Base-by-base conservation (phyloP, 2,888 invertebrate genomes). In the Zygothrica quintamaculata region DNA sequence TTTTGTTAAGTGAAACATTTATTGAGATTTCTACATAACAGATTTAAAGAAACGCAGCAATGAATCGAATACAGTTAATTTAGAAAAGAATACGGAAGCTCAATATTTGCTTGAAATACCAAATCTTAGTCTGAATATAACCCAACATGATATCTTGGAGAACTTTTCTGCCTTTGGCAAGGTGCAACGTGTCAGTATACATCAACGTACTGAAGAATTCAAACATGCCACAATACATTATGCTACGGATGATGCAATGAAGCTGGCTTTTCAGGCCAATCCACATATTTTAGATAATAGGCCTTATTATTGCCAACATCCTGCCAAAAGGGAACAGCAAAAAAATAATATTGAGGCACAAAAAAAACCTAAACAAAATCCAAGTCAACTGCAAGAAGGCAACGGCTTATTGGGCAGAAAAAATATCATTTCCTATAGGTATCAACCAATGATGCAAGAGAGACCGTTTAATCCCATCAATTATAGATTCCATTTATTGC, bases 161-260 rank as follows among this genome's bases (percentile, higher is more conserved):
- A 22, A 26, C 15, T 67, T 67, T 51, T 16, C 46, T 22, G 31
- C 1, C 3, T 67, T 46, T 36, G 67, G 67, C 16, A n/a, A 12
- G 4, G 8, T 67, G 11, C 40, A 67, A 1, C 25, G 34, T 1
- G 50, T 67, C 13, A 12, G 9, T n/a, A 31, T 67, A 7, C 39
- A 12, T 3, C 43, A 66, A 11, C 43, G 33, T 3, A 40, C 11
- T n/a, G 47, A 51, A 1, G 12, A 11, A 6, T 50, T 37, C 15
- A 67, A 56, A 5, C 56, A 29, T 6, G 67, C 67, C 0, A 34
- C 37, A n/a, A 34, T 67, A 18, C 1, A 33, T 8, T 67, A 16
- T 9, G 3, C 6, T 6, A 12, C 33, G 3, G 43, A 26, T 1
- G 6, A 0, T 0, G 29, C 67, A n/a, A 9, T 26, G 0, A 6